Conservation (phyloP, 1,140 invertebrate genomes). For the Pseudoatta argentina region DNA sequence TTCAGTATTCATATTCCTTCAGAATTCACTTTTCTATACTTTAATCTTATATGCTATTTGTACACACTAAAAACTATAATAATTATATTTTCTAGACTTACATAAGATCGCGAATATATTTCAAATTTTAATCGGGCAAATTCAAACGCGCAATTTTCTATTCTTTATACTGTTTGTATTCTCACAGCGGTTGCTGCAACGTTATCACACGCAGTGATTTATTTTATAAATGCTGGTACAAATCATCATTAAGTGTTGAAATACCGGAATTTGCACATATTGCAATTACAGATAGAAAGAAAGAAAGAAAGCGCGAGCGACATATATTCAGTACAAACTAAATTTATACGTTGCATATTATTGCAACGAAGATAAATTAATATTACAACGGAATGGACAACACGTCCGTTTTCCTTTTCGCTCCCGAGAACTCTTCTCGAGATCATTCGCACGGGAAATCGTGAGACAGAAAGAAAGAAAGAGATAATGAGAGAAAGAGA, state of each 20-base stretch:
- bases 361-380: conserved; percentile 23
- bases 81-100: neutral
- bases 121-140: neutral
- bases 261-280: neutral
- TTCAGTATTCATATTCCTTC: neutral
- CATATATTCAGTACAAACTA: neutral
- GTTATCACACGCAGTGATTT: neutral
- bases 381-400: neutral
- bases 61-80: neutral
- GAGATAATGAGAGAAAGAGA: conserved; percentile 10
- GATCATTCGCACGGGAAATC: conserved; percentile 14
- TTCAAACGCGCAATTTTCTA: neutral
- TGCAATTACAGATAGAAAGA: conserved; percentile 9
- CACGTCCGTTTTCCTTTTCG: neutral
- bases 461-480: neutral
- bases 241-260: neutral
- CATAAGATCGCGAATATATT: neutral
- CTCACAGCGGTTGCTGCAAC: neutral
- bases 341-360: conserved; percentile 23
- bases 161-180: neutral
- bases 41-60: neutral
- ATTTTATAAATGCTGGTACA: neutral
- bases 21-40: neutral
- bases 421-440: neutral
- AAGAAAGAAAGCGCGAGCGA: neutral